Conservation (phyloP, 2,797 vertebrate species). For the Lepus townsendii region DNA sequence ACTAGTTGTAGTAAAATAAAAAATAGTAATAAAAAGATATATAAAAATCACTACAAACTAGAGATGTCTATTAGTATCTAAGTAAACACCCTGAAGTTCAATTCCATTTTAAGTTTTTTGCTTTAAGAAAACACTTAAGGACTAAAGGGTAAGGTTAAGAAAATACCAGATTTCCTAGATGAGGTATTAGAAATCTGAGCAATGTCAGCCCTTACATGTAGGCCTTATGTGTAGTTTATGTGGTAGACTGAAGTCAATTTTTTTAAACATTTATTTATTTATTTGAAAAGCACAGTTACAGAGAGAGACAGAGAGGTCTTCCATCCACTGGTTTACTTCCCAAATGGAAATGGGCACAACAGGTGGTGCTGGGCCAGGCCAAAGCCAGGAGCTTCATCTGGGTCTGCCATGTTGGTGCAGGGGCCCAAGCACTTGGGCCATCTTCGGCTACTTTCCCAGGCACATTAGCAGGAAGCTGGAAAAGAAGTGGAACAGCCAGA, state of each 20-base stretch:
- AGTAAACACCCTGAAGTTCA: neutral
- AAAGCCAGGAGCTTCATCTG: too few species aligned
- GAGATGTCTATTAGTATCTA: constrained; percentile 32
- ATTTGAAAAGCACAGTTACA: too few species aligned
- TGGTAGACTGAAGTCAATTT: neutral
- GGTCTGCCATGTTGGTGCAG: too few species aligned
- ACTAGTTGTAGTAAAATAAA: neutral
- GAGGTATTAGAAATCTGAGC: constrained; percentile 23
- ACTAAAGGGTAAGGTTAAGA: neutral
- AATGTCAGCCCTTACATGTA: neutral
- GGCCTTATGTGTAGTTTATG: neutral
- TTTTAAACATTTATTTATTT: too few species aligned
- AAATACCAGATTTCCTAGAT: constrained; percentile 10
- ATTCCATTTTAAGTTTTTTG: constrained; percentile 53
- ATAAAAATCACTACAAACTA: constrained; percentile 47
- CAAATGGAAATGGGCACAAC: too few species aligned
- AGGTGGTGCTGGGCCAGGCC: too few species aligned
- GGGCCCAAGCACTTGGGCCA: too few species aligned
- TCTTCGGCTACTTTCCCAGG: too few species aligned
- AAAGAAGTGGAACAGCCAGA: too few species aligned
- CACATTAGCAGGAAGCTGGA: too few species aligned
- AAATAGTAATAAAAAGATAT: constrained; percentile 29
- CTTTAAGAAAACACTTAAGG: constrained; percentile 22
- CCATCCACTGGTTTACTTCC: too few species aligned
- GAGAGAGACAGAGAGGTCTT: too few species aligned